Evolutionary conservation across 2,888 invertebrate species (phyloP).

Genomic region (Eupithecia insigniata): DNA sequence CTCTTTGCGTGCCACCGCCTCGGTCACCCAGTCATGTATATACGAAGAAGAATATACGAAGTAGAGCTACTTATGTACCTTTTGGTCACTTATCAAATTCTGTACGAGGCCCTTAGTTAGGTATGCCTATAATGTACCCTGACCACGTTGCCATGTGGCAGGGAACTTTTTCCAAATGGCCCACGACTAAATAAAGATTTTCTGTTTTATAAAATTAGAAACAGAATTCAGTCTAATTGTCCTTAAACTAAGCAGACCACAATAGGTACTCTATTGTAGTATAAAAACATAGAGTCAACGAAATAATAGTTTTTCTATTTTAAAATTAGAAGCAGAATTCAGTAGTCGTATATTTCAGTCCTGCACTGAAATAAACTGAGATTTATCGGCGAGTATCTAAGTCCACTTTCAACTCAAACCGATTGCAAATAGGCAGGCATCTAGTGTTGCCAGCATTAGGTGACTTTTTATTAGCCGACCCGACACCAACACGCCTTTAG

Average conservation of each 20-base stretch:
- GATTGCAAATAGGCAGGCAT: constrained; percentile 12
- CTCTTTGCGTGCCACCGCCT: background rate
- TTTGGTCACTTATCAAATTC: background rate
- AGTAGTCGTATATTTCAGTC: background rate
- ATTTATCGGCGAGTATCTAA: background rate
- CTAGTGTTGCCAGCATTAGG: constrained; percentile 8
- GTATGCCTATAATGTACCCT: background rate
- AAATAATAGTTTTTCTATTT: background rate
- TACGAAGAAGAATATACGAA: too few relatives aligned
- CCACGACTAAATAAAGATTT: too few relatives aligned
- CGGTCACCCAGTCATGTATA: too few relatives aligned
- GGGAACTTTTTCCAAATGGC: background rate
- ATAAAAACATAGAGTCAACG: background rate
- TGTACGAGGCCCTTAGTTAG: background rate
- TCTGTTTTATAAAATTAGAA: background rate
- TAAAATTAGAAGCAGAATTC: background rate
- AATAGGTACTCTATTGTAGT: background rate
- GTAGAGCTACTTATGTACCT: background rate
- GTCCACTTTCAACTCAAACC: constrained; percentile 15
- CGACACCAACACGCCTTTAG: background rate
- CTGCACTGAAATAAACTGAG: constrained; percentile 4
- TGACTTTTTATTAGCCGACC: background rate
- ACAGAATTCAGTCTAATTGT: background rate
- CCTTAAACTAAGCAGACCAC: background rate
- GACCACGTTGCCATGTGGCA: background rate